Evolutionary conservation across 2,888 invertebrate species (phyloP).

Genomic region (Polyploca ridens): DNA sequence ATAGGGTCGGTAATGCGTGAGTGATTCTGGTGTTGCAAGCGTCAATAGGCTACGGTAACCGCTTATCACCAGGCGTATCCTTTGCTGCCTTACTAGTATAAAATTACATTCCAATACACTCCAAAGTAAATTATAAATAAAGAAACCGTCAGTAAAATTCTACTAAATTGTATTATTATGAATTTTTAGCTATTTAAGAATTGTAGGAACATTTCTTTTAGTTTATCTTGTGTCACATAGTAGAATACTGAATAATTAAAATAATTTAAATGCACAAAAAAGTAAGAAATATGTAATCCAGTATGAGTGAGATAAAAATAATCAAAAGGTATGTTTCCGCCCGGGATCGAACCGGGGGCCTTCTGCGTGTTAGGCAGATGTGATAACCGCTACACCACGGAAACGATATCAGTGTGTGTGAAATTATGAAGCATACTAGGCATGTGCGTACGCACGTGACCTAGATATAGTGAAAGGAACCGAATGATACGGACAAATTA

Average conservation of each 20-base stretch:
- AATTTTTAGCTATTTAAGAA: no score
- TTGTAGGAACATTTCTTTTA: background rate
- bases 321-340: conserved; percentile 86
- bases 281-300: background rate
- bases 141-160: no score
- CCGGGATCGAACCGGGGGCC: conserved; percentile 95
- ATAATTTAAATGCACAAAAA: background rate
- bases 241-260: no score
- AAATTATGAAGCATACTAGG: background rate
- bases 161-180: no score
- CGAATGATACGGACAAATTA: background rate
- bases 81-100: no score
- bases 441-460: background rate
- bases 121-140: no score
- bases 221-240: background rate
- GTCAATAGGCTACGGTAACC: no score
- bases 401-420: conserved; percentile 87
- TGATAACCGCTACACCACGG: conserved; percentile 96
- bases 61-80: no score
- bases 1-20: no score
- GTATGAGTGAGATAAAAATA: background rate
- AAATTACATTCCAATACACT: no score
- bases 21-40: no score
- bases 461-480: background rate
- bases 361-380: conserved; percentile 96